Percentiles rank a stretch among this genome's conserved stretches.
These are phyloP conservation scores for Iphiclides podalirius DNA, from an alignment of 2,888 invertebrate genomes.

Conservation along the genomic window DNA sequence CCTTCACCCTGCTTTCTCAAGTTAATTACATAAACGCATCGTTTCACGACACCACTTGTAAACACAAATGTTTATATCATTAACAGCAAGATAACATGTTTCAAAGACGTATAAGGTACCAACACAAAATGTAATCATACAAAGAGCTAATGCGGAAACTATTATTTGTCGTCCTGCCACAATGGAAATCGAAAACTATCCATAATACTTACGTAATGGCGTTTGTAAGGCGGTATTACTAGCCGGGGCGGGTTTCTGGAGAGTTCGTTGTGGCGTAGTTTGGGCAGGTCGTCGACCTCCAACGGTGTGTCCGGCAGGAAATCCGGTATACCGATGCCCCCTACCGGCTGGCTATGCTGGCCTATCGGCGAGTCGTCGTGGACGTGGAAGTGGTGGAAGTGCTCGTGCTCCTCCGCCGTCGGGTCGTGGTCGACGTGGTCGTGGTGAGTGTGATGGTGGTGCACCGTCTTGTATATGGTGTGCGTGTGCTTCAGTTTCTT, in stretches of 20 bases:
- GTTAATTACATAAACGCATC: no score
- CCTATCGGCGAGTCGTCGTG: slow-evolving; percentile 51
- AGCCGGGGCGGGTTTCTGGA: slow-evolving; percentile 44
- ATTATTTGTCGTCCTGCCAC: no score
- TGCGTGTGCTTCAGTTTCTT: slow-evolving; percentile 86
- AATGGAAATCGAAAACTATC: no score
- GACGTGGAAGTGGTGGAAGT: slow-evolving; percentile 70
- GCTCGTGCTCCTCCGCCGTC: slow-evolving; percentile 69
- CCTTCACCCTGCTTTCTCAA: no score
- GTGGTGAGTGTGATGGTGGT: slow-evolving; percentile 73
- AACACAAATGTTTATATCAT: no score
- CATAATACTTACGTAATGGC: slow-evolving; percentile 24
- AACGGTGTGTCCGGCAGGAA: slow-evolving; percentile 62
- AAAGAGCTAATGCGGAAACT: no score
- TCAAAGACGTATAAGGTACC: no score
- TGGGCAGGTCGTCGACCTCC: slow-evolving; percentile 46
- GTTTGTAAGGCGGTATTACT: slow-evolving; percentile 52
- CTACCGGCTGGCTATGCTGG: slow-evolving; percentile 58
- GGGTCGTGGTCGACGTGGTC: slow-evolving; percentile 49
- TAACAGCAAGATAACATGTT: no score
- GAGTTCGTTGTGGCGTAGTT: slow-evolving; percentile 47
- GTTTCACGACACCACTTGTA: no score
- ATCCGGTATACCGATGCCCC: slow-evolving; percentile 63
- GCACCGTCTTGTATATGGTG: slow-evolving; percentile 85
- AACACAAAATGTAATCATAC: no score